These are phyloP conservation scores for Aphelenchoides besseyi DNA, from an alignment of 1,140 invertebrate genomes.

Conservation along the genomic window DNA sequence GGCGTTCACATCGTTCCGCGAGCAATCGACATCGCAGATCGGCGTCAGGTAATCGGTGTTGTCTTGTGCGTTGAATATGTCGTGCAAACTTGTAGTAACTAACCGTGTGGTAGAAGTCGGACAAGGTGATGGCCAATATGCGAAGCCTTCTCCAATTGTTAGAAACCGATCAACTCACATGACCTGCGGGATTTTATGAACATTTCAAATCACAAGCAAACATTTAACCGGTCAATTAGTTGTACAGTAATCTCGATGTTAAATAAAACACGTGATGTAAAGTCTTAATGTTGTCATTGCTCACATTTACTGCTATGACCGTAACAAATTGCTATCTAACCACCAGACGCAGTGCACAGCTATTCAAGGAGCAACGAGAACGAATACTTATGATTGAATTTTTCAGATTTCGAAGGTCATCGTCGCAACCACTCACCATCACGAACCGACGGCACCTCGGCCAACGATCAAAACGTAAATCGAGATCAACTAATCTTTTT, in stretches of 20 bases:
- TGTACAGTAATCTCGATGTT: not conserved
- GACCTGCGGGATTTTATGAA: not conserved
- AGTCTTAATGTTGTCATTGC: not conserved
- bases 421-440: slow-evolving; percentile 4
- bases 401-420: slow-evolving; percentile 23
- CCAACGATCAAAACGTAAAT: slow-evolving; percentile 8
- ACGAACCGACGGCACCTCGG: not conserved
- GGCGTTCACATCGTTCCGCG: not conserved
- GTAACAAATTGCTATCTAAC: too few species aligned
- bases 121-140: too few species aligned
- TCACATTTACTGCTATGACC: not conserved
- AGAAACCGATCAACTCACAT: not conserved
- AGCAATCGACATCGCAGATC: not conserved
- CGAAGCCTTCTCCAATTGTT: too few species aligned
- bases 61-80: not conserved
- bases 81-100: not conserved
- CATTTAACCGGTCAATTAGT: not conserved
- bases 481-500: not conserved
- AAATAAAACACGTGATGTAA: not conserved
- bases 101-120: too few species aligned
- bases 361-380: not conserved
- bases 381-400: not conserved
- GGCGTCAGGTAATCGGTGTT: not conserved
- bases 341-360: not conserved
- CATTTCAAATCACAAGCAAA: not conserved